A percentile compares a stretch with the other conserved stretches of the same genome.
These are phyloP conservation scores for Aegypius monachus DNA, from an alignment of 2,113 vertebrate species.

Conservation along the genomic window DNA sequence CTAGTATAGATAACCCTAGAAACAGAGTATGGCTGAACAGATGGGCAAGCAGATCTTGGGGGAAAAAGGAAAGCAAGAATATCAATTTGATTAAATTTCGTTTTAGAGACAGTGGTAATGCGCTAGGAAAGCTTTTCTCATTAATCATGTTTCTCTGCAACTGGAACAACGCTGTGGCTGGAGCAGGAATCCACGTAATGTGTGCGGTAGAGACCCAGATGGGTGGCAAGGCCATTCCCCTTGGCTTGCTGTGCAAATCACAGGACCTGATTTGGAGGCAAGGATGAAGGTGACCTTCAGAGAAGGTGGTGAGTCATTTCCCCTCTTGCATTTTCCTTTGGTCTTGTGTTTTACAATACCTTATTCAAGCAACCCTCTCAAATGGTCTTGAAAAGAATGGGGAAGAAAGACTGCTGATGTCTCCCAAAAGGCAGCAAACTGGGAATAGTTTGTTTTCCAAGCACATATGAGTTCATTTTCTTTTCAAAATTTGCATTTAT, in stretches of 20 bases:
- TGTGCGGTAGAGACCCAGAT: neutral
- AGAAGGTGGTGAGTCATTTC: neutral
- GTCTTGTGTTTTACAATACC: neutral
- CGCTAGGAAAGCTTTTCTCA: neutral
- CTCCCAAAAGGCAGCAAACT: neutral
- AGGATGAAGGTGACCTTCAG: neutral
- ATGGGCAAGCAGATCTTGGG: neutral
- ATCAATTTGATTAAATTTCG: neutral
- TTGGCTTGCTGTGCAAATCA: neutral
- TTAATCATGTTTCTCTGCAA: neutral
- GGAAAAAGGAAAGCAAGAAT: neutral
- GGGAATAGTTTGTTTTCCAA: slow-evolving; percentile 43
- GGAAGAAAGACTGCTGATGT: neutral
- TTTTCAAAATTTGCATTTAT: slow-evolving; percentile 65
- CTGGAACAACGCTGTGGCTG: neutral
- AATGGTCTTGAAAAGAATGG: neutral
- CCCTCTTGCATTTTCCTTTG: neutral
- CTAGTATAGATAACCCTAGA: neutral
- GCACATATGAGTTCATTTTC: slow-evolving; percentile 44
- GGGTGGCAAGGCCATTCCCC: neutral
- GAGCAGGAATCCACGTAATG: accelerated
- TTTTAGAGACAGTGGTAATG: neutral
- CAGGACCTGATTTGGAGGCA: neutral
- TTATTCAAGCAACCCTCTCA: neutral
- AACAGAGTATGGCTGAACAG: accelerated